phyloP scores from a whole-genome alignment of 2,113 vertebrate genomes.

The Cyanoramphus novaezelandiae region DNA sequence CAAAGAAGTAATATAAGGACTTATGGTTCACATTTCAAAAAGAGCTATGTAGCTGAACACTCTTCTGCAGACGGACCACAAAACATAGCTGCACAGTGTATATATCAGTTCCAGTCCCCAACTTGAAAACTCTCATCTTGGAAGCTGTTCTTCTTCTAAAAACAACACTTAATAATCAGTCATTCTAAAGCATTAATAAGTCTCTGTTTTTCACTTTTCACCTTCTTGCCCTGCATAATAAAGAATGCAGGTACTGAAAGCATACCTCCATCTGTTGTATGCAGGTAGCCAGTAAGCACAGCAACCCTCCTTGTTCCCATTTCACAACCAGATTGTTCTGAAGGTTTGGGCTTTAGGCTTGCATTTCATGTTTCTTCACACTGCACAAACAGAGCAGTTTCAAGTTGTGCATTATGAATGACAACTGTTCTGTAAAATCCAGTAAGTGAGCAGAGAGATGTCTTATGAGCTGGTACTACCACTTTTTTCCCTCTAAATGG shows the following conservation, averaged over 20 bases:
- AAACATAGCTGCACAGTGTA: background rate
- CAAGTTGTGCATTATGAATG: background rate
- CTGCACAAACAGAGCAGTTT: background rate
- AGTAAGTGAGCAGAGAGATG: background rate
- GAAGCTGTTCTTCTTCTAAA: background rate
- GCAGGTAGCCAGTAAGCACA: fast-evolving
- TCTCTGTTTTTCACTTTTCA: background rate
- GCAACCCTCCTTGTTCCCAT: background rate
- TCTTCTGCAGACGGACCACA: background rate
- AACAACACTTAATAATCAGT: background rate
- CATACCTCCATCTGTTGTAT: background rate
- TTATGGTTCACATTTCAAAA: background rate
- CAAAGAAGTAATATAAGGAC: background rate
- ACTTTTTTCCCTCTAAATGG: background rate
- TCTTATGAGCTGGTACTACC: background rate
- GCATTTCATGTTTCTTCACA: background rate
- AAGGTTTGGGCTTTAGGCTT: background rate
- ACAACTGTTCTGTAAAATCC: background rate
- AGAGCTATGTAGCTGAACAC: background rate
- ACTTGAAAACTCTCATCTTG: background rate
- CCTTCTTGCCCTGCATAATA: background rate
- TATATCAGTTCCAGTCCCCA: background rate
- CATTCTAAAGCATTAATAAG: background rate
- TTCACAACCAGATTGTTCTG: background rate
- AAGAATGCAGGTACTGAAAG: background rate